Evolutionary conservation across 2,113 vertebrate genomes (phyloP).

Genomic region (Tachysurus vachellii): DNA sequence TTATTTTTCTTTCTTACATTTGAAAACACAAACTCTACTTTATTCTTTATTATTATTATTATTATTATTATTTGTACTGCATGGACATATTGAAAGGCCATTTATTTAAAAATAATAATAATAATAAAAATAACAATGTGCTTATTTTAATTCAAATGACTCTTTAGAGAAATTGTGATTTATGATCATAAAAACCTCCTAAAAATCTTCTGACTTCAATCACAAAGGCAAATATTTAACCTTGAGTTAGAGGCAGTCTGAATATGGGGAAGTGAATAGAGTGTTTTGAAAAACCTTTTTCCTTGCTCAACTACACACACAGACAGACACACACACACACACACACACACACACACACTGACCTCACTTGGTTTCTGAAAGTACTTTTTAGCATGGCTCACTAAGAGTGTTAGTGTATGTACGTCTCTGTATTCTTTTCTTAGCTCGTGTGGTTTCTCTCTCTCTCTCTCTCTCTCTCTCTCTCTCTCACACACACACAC

Average conservation of each 20-base stretch:
- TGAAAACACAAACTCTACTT: background rate
- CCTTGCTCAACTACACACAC: background rate
- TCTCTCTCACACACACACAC: slow-evolving; percentile 3
- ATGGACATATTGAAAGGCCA: background rate
- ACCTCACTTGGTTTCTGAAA: slow-evolving; percentile 42
- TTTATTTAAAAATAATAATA: background rate
- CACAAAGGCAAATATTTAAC: slow-evolving; percentile 22
- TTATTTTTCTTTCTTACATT: too few species aligned
- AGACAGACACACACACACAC: slow-evolving; percentile 26
- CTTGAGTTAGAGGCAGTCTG: slow-evolving; percentile 23
- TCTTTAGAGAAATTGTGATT: background rate
- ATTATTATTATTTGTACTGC: background rate
- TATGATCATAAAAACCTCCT: slow-evolving; percentile 10
- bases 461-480: background rate
- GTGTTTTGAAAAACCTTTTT: slow-evolving; percentile 3
- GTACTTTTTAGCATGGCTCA: slow-evolving; percentile 4
- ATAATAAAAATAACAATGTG: background rate
- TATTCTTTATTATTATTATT: too few species aligned
- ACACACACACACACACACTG: slow-evolving; percentile 13
- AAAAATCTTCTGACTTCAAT: slow-evolving; percentile 17
- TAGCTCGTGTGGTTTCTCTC: slow-evolving; percentile 26
- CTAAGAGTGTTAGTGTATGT: slow-evolving; percentile 41
- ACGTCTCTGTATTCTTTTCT: slow-evolving; percentile 23
- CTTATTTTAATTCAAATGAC: background rate
- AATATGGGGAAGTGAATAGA: slow-evolving; percentile 30